Evolutionary conservation across 1,140 invertebrate genomes (phyloP).

Genomic region (Brachionus koreanus): DNA sequence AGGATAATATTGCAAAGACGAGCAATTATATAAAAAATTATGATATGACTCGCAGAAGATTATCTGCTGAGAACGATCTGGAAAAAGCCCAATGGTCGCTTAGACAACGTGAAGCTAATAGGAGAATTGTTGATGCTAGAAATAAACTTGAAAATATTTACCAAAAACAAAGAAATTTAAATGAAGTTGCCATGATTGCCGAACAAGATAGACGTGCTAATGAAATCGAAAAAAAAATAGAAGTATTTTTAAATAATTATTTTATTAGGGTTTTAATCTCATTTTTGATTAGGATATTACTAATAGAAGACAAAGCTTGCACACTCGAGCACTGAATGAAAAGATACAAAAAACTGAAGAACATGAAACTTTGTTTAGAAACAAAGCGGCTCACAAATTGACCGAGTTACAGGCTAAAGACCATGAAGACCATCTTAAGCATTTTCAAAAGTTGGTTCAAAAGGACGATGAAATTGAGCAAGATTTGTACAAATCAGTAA

Average conservation of each 20-base stretch:
- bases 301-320: constrained; percentile 46
- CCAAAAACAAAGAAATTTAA: constrained; percentile 51
- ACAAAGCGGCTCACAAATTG: constrained; percentile 48
- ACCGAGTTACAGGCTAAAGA: constrained; percentile 49
- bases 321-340: constrained; percentile 46
- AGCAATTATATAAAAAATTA: constrained; percentile 53
- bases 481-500: constrained; percentile 50
- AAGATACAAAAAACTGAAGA: constrained; percentile 50
- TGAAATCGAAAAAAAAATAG: constrained; percentile 53
- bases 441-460: constrained; percentile 52
- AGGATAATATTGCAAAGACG: constrained; percentile 50
- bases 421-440: constrained; percentile 53
- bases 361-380: constrained; percentile 49
- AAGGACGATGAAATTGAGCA: constrained; percentile 53
- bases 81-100: constrained; percentile 53
- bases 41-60: constrained; percentile 50
- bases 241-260: constrained; percentile 47
- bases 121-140: constrained; percentile 51
- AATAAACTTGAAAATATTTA: constrained; percentile 52
- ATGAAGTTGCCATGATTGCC: constrained; percentile 51
- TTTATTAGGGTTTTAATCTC: not conserved
- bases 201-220: constrained; percentile 53
- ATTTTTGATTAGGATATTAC: not conserved
- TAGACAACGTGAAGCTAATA: constrained; percentile 51
- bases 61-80: constrained; percentile 52